Base-by-base conservation (phyloP, 1,140 invertebrate genomes). In the Heliconius himera region DNA sequence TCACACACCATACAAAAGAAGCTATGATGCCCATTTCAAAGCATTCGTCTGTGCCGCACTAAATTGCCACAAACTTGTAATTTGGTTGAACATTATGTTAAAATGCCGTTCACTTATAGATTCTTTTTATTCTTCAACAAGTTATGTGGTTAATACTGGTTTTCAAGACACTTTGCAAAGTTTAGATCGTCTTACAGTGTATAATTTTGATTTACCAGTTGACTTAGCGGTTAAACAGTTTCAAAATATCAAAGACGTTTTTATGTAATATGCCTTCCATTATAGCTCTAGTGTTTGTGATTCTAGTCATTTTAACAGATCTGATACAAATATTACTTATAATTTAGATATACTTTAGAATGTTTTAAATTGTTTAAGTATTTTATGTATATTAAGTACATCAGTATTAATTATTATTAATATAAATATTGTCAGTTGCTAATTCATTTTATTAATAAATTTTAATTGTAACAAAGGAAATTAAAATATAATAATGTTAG, bases 191-290 rank as follows among this genome's bases (percentile, higher is more conserved):
- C 95, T 99, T 70, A 97, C 97, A 41, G 95, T 96, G 76, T 96
- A 98, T 85, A 97, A 98, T 88, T 99, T 99, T 94, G 97, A 99
- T 92, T 95, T 99, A 82, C 99, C 99, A 1, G 97, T 99, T 26
- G 99, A 99, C 94, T 95, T 99, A 86, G 99, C 99, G 72, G 96
- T 99, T 72, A 96, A 98, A 89, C 98, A 99, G 86, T 98, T 99
- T 90, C 98, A 99, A 91, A 99, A 99, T 95, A 99, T 99, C 87
- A 99, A 98, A 95, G 98, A 99, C 95, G 98, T 99, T 83, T 99
- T 99, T 95, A 96, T 96, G 93, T 96, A 95, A 46, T 74, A 81
- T 77, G 90, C 88, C 91, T 90, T 90, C 87, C 87, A 90, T 66
- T 66, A 26, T 66, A 66, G 26, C 9, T 66, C 8, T 66, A 66